phyloP scores from a whole-genome alignment of 35 echinoderm and acorn worm genomes.

The Diadema setosum region DNA sequence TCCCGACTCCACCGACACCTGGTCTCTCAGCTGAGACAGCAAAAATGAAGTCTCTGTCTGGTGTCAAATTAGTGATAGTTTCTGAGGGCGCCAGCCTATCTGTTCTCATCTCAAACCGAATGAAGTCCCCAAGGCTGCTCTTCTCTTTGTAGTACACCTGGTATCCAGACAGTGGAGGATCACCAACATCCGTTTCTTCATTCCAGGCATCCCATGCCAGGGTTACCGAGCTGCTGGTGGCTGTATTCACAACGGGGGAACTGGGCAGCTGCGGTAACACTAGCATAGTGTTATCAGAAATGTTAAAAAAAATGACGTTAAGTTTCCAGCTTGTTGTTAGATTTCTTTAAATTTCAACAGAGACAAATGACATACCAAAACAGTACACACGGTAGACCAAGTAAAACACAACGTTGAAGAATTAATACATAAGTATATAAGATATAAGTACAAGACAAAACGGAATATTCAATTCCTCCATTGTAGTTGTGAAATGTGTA shows the following conservation, averaged over 20 bases:
- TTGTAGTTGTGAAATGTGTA: too few species aligned
- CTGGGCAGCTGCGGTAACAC: background rate
- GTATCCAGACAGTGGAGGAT: background rate
- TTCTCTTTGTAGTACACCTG: background rate
- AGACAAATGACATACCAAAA: too few species aligned
- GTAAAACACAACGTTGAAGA: too few species aligned
- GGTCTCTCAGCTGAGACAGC: background rate
- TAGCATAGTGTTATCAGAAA: too few species aligned
- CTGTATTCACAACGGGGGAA: background rate
- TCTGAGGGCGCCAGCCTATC: background rate
- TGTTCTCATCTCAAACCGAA: background rate
- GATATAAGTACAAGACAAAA: too few species aligned
- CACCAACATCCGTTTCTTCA: background rate
- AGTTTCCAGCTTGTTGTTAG: too few species aligned
- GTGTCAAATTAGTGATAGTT: background rate
- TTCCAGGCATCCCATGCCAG: background rate
- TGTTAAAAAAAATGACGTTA: too few species aligned
- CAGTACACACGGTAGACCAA: too few species aligned
- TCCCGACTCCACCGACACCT: background rate
- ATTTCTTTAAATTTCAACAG: too few species aligned
- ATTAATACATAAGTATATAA: too few species aligned
- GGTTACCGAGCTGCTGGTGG: background rate
- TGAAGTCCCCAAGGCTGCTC: background rate
- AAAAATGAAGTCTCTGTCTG: background rate
- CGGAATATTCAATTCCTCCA: too few species aligned